phyloP scores from a whole-genome alignment of 2,888 invertebrate genomes.

The Melanophora roralis region DNA sequence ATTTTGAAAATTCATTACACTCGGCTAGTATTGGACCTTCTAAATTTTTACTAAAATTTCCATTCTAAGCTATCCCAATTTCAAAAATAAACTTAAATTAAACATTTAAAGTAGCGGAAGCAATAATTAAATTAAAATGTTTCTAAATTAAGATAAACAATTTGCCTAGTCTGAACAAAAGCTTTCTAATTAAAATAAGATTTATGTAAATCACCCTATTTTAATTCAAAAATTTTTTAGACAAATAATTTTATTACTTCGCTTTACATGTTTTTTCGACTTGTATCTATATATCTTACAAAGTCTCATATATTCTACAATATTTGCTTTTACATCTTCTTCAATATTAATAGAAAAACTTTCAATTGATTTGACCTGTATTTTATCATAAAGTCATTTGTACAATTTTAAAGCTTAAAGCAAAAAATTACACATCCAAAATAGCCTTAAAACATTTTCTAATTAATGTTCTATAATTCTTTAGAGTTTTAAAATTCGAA shows the following conservation, averaged over 20 bases:
- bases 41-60: too few relatives aligned
- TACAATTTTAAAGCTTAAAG: not conserved
- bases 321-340: conserved; percentile 19
- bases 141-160: too few relatives aligned
- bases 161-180: too few relatives aligned
- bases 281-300: not conserved
- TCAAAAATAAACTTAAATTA: too few relatives aligned
- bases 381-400: conserved; percentile 38
- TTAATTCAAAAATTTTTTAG: too few relatives aligned
- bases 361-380: conserved; percentile 62
- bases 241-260: conserved; percentile 9
- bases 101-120: too few relatives aligned
- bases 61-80: too few relatives aligned
- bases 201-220: too few relatives aligned
- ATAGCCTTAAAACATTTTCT: not conserved
- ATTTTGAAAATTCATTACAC: too few relatives aligned
- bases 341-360: conserved; percentile 29
- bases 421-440: not conserved
- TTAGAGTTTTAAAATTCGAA: conserved; percentile 28
- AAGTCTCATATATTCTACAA: not conserved
- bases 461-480: conserved; percentile 41
- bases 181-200: too few relatives aligned
- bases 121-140: too few relatives aligned
- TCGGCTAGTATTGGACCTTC: too few relatives aligned
- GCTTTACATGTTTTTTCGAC: not conserved